Percentiles rank a stretch among this genome's conserved stretches.
Evolutionary conservation across 1,140 invertebrate species (phyloP).

Genomic region (Rhynchophorus ferrugineus): DNA sequence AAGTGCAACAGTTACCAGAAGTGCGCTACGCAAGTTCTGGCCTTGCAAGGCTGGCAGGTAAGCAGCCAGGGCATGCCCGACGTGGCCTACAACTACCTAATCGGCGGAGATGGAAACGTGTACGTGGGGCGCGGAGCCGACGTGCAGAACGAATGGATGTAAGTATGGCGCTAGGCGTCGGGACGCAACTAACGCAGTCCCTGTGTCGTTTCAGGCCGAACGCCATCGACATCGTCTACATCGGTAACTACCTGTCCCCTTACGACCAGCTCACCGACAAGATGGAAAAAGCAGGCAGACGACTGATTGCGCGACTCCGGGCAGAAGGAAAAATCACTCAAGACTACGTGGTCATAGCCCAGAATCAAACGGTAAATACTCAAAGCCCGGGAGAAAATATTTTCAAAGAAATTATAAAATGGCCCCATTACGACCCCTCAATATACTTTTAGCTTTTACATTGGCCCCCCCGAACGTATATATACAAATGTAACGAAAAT

Average conservation of each 20-base stretch:
- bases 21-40: constrained; percentile 40
- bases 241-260: constrained; percentile 41
- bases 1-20: constrained; percentile 32
- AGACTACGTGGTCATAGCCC: constrained; percentile 41
- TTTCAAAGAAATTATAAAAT: constrained; percentile 29
- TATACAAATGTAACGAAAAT: too few species aligned
- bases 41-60: constrained; percentile 40
- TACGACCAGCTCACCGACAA: constrained; percentile 33
- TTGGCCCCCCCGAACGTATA: not conserved
- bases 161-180: constrained; percentile 1
- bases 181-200: not conserved
- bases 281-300: constrained; percentile 39
- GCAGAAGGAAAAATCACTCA: constrained; percentile 32
- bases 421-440: constrained; percentile 27
- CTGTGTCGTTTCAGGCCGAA: constrained; percentile 38
- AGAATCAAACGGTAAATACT: constrained; percentile 40
- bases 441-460: constrained; percentile 10
- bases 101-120: constrained; percentile 58
- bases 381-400: constrained; percentile 35
- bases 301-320: constrained; percentile 37
- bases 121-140: constrained; percentile 58
- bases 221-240: constrained; percentile 43
- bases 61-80: constrained; percentile 32
- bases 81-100: constrained; percentile 57
- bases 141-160: constrained; percentile 38